Percentiles rank a stretch among this genome's conserved stretches.
phyloP scores from a whole-genome alignment of 2,113 vertebrate species.

The Melanerpes formicivorus region DNA sequence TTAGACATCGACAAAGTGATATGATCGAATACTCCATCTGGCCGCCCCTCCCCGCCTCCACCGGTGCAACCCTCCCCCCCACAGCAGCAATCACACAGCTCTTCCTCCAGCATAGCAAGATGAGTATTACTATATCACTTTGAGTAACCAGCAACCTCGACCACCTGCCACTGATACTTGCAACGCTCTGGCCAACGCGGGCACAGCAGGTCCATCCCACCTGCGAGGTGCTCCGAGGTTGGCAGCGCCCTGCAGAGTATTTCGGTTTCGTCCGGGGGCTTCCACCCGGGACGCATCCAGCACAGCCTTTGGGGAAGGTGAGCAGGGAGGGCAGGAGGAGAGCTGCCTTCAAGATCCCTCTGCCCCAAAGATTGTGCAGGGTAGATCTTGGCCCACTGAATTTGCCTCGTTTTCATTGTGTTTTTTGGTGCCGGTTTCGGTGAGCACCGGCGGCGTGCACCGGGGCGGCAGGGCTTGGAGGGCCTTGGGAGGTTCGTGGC shows the following conservation, averaged over 20 bases:
- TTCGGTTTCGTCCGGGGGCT: conserved; percentile 2
- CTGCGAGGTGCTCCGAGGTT: conserved; percentile 55
- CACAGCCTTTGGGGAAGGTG: conserved; percentile 9
- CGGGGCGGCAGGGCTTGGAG: neutral
- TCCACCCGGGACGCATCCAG: neutral
- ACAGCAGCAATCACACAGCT: conserved; percentile 74
- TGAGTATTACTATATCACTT: conserved; percentile 98
- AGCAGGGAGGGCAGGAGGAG: conserved; percentile 14
- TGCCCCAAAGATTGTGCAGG: conserved; percentile 6
- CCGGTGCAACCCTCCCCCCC: conserved; percentile 78
- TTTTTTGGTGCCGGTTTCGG: neutral
- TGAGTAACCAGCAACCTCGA: conserved; percentile 95
- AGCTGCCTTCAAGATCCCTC: conserved; percentile 34
- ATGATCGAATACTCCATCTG: conserved; percentile 94
- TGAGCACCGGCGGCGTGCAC: neutral
- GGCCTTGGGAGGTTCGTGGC: neutral
- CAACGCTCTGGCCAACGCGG: conserved; percentile 66
- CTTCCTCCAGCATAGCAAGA: conserved; percentile 86
- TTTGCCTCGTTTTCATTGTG: neutral
- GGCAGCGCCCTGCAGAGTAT: conserved; percentile 68
- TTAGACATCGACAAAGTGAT: conserved; percentile 91
- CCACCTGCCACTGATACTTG: conserved; percentile 71
- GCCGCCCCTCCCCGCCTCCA: conserved; percentile 76
- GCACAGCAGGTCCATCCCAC: conserved; percentile 58
- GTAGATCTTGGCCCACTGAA: neutral